These are phyloP conservation scores for Coilia nasus DNA, from an alignment of 2,797 vertebrate genomes.

Conservation along the genomic window DNA sequence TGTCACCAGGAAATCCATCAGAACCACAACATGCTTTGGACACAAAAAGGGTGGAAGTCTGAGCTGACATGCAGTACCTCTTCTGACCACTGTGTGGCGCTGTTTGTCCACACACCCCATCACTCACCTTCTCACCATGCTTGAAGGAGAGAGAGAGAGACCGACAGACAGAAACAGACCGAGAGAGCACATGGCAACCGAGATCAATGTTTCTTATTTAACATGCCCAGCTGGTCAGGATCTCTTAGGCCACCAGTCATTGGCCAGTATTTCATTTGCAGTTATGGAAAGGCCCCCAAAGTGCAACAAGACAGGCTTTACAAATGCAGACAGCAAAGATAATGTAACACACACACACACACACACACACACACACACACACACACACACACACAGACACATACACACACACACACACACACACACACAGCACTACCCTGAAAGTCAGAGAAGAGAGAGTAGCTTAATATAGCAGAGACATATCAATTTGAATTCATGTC, in stretches of 20 bases:
- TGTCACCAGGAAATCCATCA: not conserved
- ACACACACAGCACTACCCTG: not conserved
- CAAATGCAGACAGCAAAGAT: slow-evolving; percentile 29
- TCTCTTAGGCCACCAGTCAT: slow-evolving; percentile 64
- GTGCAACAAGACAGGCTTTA: slow-evolving; percentile 40
- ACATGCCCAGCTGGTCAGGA: slow-evolving; percentile 73
- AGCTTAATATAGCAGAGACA: not conserved
- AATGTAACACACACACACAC: not conserved
- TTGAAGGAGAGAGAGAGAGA: slow-evolving; percentile 37
- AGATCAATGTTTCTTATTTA: slow-evolving; percentile 67
- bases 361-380: too few relatives aligned
- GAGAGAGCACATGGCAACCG: slow-evolving; percentile 54
- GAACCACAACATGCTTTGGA: not conserved
- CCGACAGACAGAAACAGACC: too few relatives aligned
- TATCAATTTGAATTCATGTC: not conserved
- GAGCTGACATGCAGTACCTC: not conserved
- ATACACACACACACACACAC: too few relatives aligned
- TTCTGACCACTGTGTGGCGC: slow-evolving; percentile 77
- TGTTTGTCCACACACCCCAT: slow-evolving; percentile 52
- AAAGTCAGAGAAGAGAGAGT: not conserved
- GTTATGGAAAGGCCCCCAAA: slow-evolving; percentile 40
- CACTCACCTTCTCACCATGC: slow-evolving; percentile 52
- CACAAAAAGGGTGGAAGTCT: not conserved
- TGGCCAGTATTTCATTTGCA: slow-evolving; percentile 64
- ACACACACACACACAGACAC: too few relatives aligned